Evolutionary conservation across 2,888 invertebrate genomes (phyloP), one percentile per base, ranked within the genome.

Genomic region (Eilema griseolum): DNA sequence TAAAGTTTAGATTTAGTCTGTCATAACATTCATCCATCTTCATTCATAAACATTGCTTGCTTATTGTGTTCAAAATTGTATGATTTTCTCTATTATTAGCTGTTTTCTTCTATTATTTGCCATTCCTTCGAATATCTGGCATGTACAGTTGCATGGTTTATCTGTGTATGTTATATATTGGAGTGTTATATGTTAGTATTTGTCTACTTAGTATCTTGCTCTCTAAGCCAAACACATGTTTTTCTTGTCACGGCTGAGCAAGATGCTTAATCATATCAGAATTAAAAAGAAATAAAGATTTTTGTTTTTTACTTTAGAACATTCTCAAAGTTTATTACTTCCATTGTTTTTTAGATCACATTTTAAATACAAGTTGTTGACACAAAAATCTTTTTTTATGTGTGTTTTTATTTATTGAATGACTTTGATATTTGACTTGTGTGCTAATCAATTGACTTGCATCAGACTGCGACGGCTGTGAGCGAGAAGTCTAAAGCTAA

Each of bases 401-500:
- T 41, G n/a, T 57, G 63, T 52, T 37, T 26, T n/a, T 31, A 37
- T 57, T 16, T 68, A 57, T 60, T 14, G 23, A 14, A 20, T 5
- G 7, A 31, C 7, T 14, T 20, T 46, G 10, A 23, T 52, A 12
- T 12, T 24, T 28, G n/a, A 16, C 62, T 46, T 63, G 8, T n/a
- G 61, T 69, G 72, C 62, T 77, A 61, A 66, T 67, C 23, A 23
- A 23, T 73, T 52, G 23, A 28, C 59, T 66, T 78, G 70, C 76
- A 74, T 69, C 92, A 94, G 94, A 94, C 94, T 61, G 94, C 94
- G 24, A 93, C 94, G 8, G 93, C 94, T 28, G 89, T 94, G 66
- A 86, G 88, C 72, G 94, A 94, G 67, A 94, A 93, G 77, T 81
- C 89, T 60, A 93, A 92, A 73, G 77, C 87, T 56, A 92, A 91